Evolutionary conservation across 1,140 invertebrate genomes (phyloP), one percentile per base, ranked within the genome.

Genomic region (Procambarus clarkii): DNA sequence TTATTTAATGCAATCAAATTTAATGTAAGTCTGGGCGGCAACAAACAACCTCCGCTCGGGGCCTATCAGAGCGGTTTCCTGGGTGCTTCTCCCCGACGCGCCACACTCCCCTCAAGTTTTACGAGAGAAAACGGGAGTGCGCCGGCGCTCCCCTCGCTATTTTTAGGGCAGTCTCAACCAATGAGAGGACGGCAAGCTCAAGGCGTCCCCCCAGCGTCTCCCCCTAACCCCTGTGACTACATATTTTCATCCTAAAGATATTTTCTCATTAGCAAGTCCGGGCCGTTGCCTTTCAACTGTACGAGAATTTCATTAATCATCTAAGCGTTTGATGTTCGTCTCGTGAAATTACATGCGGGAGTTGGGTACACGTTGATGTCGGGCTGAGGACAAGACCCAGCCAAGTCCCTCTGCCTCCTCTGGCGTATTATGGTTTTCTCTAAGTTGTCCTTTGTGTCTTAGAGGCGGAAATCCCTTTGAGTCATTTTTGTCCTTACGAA

Each of bases 171-270:
- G 69, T 78, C 80, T 83, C 81, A 54, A 78, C 88, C 88, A 90
- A 91, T 91, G 69, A 79, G 89, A 45, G 71, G 21, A 15, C 82
- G 60, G 82, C 34, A 21, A 50, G 50, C 77, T 86, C 80, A 91
- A 85, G 89, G 89, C 89, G 89, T 74, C 83, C 82, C 86, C 64
- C 85, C 76, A 48, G 13, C 76, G 64, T 44, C 76, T 78, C 85
- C 50, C 85, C 74, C 71, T 78, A 69, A 69, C 76, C 87, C 89
- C 89, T 91, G 82, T 86, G 81, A 91, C 81, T 91, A 91, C 89
- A 91, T 91, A 91, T 91, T 91, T 91, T 91, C 89, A 91, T 91
- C 89, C 89, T 91, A 91, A 91, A 91, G 89, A 91, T 91, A 91
- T 91, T 91, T 91, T 91, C 89, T 91, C 89, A 91, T 91, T 91